Evolutionary conservation across 2,113 vertebrate species (phyloP).

Genomic region (Hucho hucho): DNA sequence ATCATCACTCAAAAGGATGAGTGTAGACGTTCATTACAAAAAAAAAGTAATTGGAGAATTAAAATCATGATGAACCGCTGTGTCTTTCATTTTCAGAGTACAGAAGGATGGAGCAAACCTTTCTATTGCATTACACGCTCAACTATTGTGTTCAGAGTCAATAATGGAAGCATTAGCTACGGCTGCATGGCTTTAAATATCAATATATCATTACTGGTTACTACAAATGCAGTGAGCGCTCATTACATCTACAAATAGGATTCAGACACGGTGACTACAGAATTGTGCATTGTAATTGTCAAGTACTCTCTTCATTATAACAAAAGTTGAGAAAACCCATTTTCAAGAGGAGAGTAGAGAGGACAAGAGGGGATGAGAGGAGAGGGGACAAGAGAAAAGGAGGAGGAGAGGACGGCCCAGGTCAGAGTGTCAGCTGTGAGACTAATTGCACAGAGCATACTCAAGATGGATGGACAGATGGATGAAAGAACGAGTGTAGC

Average conservation of each 20-base stretch:
- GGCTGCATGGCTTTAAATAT: background rate
- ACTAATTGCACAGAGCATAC: background rate
- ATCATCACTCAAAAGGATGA: conserved; percentile 1
- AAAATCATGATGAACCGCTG: background rate
- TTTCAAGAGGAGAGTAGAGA: too few species aligned
- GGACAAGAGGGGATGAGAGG: too few species aligned
- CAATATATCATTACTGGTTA: conserved; percentile 18
- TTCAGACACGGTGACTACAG: too few species aligned
- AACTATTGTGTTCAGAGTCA: conserved; percentile 5
- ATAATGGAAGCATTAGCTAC: conserved; percentile 26
- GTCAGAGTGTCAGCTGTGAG: background rate
- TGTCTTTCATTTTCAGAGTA: background rate
- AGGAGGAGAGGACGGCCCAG: background rate
- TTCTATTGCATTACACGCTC: too few species aligned
- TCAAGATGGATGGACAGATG: conserved; percentile 21
- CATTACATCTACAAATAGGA: background rate
- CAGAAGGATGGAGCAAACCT: conserved; percentile 16
- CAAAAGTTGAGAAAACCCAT: too few species aligned
- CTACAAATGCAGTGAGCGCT: conserved; percentile 9
- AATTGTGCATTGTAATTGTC: background rate
- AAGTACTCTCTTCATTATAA: background rate
- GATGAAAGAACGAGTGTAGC: conserved; percentile 11
- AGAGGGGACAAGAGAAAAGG: too few species aligned
- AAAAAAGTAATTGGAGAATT: conserved; percentile 22
- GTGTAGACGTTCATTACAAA: background rate